Evolutionary conservation across 2,888 invertebrate species (phyloP), one percentile per base, ranked within the genome.

Genomic region (Eretmocerus hayati): DNA sequence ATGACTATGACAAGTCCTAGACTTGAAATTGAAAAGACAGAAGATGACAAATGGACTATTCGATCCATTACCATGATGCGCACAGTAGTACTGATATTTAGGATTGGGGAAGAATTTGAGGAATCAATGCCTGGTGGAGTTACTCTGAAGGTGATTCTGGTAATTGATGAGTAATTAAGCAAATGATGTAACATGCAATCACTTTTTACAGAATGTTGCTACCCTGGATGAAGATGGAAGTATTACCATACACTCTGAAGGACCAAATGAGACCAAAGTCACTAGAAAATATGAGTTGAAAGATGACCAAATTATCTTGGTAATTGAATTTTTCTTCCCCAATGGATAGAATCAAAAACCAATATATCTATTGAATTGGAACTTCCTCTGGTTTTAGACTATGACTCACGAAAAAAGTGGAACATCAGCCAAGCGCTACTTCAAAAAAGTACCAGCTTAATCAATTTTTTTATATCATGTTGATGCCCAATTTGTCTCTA

Each of bases 71-170:
- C 82, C 1, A 58, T 81, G 41, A 56, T 83, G 39, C 74, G 79
- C 54, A 81, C 79, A 8, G 66, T 71, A 5, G 76, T 77, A 59
- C 59, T 67, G 23, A 76, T 70, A 48, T 83, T 83, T 61, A 77
- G 74, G 61, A 62, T 81, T 20, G 79, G 78, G 13, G 79, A 80
- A 58, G 80, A 81, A 59, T 83, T 82, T 70, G 78, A 78, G 49
- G 83, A 84, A 64, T 64, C 70, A 15, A 81, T 84, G 81, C 81
- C 82, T 3, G 77, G 74, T 52, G 77, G 80, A 63, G 69, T 67
- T 37, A 61, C 58, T 15, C 58, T 77, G 32, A 75, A 76, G 65
- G 75, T 75, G 63, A 32, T 31, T 36, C 5, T 9, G 18, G 13
- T 20, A 4, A 11, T 30, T 37, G 16, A 36, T 18, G 43, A 36